Evolutionary conservation across 2,113 vertebrate genomes (phyloP).

Genomic region (Seriola dumerili): DNA sequence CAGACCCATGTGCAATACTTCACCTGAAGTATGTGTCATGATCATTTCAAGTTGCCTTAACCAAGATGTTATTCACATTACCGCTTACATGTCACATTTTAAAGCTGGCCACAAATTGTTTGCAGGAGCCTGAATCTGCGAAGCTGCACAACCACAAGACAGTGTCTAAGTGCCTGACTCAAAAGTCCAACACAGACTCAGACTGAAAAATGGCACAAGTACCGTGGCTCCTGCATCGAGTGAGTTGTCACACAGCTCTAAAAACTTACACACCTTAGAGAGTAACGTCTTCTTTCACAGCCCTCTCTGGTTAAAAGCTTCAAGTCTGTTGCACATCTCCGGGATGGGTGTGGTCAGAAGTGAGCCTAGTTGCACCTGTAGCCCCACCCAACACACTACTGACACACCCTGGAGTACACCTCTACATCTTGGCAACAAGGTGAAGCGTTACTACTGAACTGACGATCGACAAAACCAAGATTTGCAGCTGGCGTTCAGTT

Average conservation of each 20-base stretch:
- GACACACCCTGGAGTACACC: background rate
- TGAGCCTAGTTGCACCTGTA: background rate
- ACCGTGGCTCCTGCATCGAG: background rate
- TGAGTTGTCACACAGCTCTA: background rate
- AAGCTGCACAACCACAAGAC: background rate
- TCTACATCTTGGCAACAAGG: background rate
- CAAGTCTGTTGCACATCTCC: conserved; percentile 1
- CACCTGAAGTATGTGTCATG: conserved; percentile 63
- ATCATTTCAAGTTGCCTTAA: conserved; percentile 27
- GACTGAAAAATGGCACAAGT: conserved; percentile 18
- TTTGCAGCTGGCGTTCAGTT: background rate
- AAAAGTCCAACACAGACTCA: background rate
- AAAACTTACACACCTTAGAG: background rate
- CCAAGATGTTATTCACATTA: background rate
- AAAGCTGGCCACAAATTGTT: conserved; percentile 6
- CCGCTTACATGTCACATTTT: conserved; percentile 14
- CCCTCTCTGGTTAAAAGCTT: background rate
- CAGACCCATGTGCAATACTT: conserved; percentile 67
- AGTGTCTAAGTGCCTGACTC: background rate
- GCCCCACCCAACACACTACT: background rate
- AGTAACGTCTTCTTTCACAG: background rate
- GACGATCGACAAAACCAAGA: background rate
- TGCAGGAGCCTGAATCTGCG: conserved; percentile 22
- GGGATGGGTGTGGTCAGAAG: background rate
- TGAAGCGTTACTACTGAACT: background rate